Percentiles rank a stretch among this genome's conserved stretches.
Evolutionary conservation across 2,888 invertebrate species (phyloP).

Genomic region (Nomada ferruginata): DNA sequence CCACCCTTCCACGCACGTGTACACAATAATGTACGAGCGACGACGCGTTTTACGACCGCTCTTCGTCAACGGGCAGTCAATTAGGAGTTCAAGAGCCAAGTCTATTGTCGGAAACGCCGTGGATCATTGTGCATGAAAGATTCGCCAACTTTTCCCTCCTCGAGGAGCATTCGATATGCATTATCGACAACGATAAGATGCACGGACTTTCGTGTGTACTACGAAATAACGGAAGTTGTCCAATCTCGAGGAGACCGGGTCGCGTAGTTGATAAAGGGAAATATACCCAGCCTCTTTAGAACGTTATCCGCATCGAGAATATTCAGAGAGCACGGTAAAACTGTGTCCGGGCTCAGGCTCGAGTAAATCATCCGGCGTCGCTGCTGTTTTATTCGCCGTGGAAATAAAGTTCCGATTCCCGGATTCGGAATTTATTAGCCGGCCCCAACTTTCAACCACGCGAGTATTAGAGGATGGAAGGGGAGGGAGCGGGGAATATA

Average conservation of each 20-base stretch:
- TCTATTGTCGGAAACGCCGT: neutral
- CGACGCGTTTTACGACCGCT: neutral
- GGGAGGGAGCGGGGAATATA: neutral
- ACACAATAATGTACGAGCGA: slow-evolving; percentile 32
- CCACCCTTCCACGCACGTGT: neutral
- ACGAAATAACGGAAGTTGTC: slow-evolving; percentile 72
- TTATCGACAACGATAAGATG: slow-evolving; percentile 65
- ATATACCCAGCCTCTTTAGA: slow-evolving; percentile 28
- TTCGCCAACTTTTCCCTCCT: slow-evolving; percentile 29
- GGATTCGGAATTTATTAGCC: slow-evolving; percentile 41
- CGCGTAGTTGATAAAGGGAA: slow-evolving; percentile 66
- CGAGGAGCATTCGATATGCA: slow-evolving; percentile 64
- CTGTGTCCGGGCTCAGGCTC: slow-evolving; percentile 19
- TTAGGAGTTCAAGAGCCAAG: neutral
- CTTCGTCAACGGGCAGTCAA: neutral
- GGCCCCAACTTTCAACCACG: slow-evolving; percentile 21
- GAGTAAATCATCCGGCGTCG: slow-evolving; percentile 40
- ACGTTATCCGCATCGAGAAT: slow-evolving; percentile 46
- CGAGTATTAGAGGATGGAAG: slow-evolving; percentile 1
- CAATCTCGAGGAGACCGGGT: slow-evolving; percentile 65
- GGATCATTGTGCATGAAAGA: neutral
- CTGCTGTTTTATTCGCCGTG: slow-evolving; percentile 33
- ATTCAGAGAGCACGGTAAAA: slow-evolving; percentile 36
- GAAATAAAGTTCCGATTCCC: slow-evolving; percentile 49
- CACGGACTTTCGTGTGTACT: slow-evolving; percentile 57